A percentile compares a stretch with the other conserved stretches of the same genome.
Evolutionary conservation across 2,113 vertebrate genomes (phyloP).

Genomic region (Hiodon tergisus): DNA sequence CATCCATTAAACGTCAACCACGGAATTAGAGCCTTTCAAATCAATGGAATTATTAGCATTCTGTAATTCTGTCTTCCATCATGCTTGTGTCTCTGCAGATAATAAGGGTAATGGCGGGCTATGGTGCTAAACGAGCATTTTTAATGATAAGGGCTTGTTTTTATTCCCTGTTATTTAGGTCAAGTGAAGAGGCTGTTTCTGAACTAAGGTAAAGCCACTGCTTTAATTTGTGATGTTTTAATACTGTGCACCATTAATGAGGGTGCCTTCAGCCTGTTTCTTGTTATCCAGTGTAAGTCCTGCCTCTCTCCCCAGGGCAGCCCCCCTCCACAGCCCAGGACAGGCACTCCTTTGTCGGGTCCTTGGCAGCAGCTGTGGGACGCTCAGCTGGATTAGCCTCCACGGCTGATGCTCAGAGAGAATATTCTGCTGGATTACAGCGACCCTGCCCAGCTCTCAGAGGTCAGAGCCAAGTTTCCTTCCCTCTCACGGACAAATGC

Average conservation of each 20-base stretch:
- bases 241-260: neutral
- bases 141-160: slow-evolving; percentile 7
- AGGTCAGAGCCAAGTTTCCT: slow-evolving; percentile 13
- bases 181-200: neutral
- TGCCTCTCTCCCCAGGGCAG: neutral
- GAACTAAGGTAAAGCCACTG: neutral
- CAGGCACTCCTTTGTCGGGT: slow-evolving; percentile 17
- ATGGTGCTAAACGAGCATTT: neutral
- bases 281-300: neutral
- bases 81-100: neutral
- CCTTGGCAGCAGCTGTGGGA: slow-evolving; percentile 4
- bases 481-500: slow-evolving; percentile 15
- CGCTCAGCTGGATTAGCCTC: slow-evolving; percentile 15
- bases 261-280: neutral
- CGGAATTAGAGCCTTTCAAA: neutral
- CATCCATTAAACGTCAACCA: neutral
- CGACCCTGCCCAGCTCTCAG: neutral
- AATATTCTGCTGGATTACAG: slow-evolving; percentile 20
- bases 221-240: neutral
- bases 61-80: neutral
- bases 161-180: neutral
- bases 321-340: neutral
- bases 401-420: slow-evolving; percentile 11
- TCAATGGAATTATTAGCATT: neutral
- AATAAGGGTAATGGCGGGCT: slow-evolving; percentile 7